phyloP scores from a whole-genome alignment of 2,888 invertebrate species.

The Cotesia congregata region DNA sequence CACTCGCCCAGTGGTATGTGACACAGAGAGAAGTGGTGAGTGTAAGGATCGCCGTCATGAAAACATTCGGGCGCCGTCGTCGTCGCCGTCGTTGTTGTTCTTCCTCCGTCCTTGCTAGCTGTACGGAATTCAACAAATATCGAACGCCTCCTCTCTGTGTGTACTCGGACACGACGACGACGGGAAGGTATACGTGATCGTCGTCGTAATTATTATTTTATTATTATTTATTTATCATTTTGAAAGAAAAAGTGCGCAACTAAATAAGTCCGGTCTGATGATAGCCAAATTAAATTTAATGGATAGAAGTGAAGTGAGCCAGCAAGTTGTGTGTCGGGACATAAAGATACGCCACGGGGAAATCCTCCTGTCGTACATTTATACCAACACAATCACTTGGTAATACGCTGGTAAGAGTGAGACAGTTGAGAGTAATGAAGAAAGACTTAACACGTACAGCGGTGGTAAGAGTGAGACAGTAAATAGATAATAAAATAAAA shows the following conservation, averaged over 20 bases:
- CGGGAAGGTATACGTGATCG: conserved; percentile 16
- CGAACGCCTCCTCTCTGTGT: conserved; percentile 23
- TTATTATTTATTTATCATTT: background rate
- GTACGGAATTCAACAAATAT: conserved; percentile 30
- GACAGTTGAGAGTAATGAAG: conserved; percentile 18
- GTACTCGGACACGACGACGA: conserved; percentile 22
- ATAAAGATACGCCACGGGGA: conserved; percentile 39
- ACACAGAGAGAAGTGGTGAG: background rate
- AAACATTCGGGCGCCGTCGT: conserved; percentile 58
- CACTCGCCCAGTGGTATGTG: conserved; percentile 2
- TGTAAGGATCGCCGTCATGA: conserved; percentile 60
- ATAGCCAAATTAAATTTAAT: conserved; percentile 16
- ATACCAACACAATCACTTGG: background rate
- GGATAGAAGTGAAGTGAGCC: conserved; percentile 21
- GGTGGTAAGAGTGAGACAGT: background rate
- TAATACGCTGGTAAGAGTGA: conserved; percentile 12
- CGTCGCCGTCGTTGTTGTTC: conserved; percentile 52
- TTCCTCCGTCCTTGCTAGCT: conserved; percentile 58
- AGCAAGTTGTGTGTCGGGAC: conserved; percentile 29
- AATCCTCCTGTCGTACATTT: conserved; percentile 29
- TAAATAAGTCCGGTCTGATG: conserved; percentile 15
- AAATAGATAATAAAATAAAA: background rate
- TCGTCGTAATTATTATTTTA: background rate
- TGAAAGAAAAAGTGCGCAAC: background rate
- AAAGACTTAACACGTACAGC: conserved; percentile 4